phyloP scores from a whole-genome alignment of 2,797 vertebrate genomes.

The Cuniculus paca region DNA sequence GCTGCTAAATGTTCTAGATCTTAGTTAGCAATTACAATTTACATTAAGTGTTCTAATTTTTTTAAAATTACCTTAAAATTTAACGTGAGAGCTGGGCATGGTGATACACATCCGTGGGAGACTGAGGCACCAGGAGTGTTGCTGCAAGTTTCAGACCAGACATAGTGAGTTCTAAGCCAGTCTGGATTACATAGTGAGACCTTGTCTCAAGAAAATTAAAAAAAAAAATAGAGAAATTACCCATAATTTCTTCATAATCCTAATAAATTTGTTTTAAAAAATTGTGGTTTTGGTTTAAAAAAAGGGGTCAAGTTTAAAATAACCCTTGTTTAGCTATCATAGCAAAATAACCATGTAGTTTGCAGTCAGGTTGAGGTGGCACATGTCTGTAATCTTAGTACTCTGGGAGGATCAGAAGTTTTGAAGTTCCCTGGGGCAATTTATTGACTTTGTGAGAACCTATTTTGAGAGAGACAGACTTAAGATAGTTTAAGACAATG shows the following conservation, averaged over 20 bases:
- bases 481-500: not conserved
- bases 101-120: not conserved
- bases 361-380: not conserved
- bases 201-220: not conserved
- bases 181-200: not conserved
- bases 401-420: not conserved
- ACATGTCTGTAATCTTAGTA: not conserved
- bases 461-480: not conserved
- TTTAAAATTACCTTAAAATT: constrained; percentile 22
- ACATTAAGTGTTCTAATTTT: not conserved
- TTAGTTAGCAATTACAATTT: constrained; percentile 9
- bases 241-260: not conserved
- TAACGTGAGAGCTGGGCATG: not conserved
- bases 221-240: not conserved
- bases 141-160: not conserved
- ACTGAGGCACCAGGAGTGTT: not conserved
- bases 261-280: not conserved
- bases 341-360: not conserved
- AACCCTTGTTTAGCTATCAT: not conserved
- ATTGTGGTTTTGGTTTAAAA: constrained; percentile 32
- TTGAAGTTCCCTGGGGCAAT: not conserved
- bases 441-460: not conserved
- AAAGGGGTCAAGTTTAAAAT: constrained; percentile 47
- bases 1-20: not conserved
- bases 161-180: not conserved